phyloP scores from a whole-genome alignment of 2,113 vertebrate species.

The Phrynosoma blainvillii region DNA sequence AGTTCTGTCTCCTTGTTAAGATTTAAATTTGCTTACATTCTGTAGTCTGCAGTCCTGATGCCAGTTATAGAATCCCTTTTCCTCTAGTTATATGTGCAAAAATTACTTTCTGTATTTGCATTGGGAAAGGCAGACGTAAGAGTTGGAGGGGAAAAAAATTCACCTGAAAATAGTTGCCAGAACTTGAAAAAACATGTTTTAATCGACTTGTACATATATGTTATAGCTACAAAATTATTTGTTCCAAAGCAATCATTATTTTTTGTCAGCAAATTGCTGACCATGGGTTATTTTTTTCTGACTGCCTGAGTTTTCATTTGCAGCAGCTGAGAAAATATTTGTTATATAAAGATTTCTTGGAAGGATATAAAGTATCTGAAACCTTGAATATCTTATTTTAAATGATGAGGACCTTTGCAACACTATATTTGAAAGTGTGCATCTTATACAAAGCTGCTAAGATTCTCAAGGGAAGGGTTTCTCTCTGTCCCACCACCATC shows the following conservation, averaged over 20 bases:
- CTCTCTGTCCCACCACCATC: too few species aligned
- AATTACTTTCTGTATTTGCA: background rate
- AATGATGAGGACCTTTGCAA: too few species aligned
- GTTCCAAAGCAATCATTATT: slow-evolving; percentile 35
- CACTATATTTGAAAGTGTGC: too few species aligned
- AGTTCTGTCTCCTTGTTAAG: slow-evolving; percentile 1
- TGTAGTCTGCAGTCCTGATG: background rate
- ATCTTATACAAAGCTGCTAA: too few species aligned
- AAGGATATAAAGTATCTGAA: too few species aligned
- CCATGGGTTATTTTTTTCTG: background rate
- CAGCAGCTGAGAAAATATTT: too few species aligned
- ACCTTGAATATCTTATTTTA: too few species aligned
- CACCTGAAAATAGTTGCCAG: background rate
- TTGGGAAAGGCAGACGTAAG: background rate
- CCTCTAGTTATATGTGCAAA: background rate
- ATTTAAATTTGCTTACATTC: slow-evolving; percentile 11
- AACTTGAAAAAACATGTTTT: too few species aligned
- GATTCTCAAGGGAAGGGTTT: too few species aligned
- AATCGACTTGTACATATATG: background rate
- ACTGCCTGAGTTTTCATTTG: too few species aligned
- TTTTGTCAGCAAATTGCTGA: slow-evolving; percentile 49
- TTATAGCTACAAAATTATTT: slow-evolving; percentile 32
- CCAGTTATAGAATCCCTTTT: background rate
- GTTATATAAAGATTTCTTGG: too few species aligned
- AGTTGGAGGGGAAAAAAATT: background rate